Percentiles rank a stretch among this genome's conserved stretches.
phyloP scores from a whole-genome alignment of 1,140 invertebrate species.

The Apis laboriosa region DNA sequence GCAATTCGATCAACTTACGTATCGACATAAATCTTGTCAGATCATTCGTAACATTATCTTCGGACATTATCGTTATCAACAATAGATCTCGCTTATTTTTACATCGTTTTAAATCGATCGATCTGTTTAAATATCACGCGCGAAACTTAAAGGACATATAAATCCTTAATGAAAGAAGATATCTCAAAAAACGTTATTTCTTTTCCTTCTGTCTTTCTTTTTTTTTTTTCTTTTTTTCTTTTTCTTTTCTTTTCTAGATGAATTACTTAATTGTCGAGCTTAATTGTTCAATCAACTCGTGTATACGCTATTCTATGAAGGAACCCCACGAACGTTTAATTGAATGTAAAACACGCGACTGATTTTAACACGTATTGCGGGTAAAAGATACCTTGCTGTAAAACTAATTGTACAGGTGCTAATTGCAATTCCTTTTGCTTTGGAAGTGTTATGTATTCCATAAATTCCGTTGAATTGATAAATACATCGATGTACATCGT shows the following conservation, averaged over 20 bases:
- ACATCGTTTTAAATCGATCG: neutral
- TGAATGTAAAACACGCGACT: conserved; percentile 20
- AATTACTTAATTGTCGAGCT: neutral
- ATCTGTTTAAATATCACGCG: neutral
- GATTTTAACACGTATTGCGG: neutral
- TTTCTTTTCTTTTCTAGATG: neutral
- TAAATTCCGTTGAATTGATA: conserved; percentile 43
- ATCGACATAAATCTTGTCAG: neutral
- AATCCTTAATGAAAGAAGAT: neutral
- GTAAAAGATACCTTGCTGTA: conserved; percentile 1
- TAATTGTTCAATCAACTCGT: neutral
- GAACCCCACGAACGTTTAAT: conserved; percentile 41
- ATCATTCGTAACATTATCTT: neutral
- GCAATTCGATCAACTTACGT: neutral
- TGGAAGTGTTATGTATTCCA: conserved; percentile 18
- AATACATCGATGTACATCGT: neutral
- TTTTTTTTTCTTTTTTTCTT: neutral
- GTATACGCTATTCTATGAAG: conserved; percentile 24
- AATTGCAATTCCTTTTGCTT: conserved; percentile 46
- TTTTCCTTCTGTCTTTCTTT: neutral
- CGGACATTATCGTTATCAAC: neutral
- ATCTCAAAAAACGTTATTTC: neutral
- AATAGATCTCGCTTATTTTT: neutral
- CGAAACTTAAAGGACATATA: neutral
- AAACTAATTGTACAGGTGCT: conserved; percentile 18